phyloP scores from a whole-genome alignment of 2,888 invertebrate genomes.

The Arctia plantaginis region DNA sequence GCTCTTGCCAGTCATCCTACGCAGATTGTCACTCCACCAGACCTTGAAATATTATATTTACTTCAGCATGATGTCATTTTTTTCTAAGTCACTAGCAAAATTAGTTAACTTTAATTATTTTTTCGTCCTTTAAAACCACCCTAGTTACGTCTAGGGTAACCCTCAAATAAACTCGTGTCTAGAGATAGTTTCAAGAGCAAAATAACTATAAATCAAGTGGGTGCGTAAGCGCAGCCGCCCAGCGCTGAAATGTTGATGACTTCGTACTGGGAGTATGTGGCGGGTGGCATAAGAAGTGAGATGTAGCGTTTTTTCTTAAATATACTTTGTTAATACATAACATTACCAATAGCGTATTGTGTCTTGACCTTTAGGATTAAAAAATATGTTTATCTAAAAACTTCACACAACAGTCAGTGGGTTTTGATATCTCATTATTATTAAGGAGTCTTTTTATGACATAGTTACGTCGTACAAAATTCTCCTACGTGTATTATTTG shows the following conservation, averaged over 20 bases:
- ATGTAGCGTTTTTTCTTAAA: constrained; percentile 21
- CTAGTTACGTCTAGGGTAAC: constrained; percentile 25
- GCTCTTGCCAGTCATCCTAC: too few relatives aligned
- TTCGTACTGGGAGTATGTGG: constrained; percentile 55
- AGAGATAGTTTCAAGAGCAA: constrained; percentile 78
- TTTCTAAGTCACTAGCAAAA: neutral
- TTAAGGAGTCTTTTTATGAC: too few relatives aligned
- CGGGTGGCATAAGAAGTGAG: constrained; percentile 40
- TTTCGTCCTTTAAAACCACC: constrained; percentile 6
- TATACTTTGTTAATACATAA: neutral
- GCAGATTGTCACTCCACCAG: too few relatives aligned
- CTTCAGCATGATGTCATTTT: too few relatives aligned
- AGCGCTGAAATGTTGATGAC: constrained; percentile 80
- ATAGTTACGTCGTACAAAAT: too few relatives aligned
- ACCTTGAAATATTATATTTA: too few relatives aligned
- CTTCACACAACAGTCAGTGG: neutral
- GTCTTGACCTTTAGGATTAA: too few relatives aligned
- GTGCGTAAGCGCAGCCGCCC: constrained; percentile 70
- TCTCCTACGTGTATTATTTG: too few relatives aligned
- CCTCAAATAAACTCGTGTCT: constrained; percentile 47
- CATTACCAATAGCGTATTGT: neutral
- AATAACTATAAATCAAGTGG: constrained; percentile 76
- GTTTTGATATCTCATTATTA: too few relatives aligned
- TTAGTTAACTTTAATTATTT: neutral
- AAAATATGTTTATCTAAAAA: neutral